Conservation (phyloP, 2,113 vertebrate species). For the Delphinus delphis region DNA sequence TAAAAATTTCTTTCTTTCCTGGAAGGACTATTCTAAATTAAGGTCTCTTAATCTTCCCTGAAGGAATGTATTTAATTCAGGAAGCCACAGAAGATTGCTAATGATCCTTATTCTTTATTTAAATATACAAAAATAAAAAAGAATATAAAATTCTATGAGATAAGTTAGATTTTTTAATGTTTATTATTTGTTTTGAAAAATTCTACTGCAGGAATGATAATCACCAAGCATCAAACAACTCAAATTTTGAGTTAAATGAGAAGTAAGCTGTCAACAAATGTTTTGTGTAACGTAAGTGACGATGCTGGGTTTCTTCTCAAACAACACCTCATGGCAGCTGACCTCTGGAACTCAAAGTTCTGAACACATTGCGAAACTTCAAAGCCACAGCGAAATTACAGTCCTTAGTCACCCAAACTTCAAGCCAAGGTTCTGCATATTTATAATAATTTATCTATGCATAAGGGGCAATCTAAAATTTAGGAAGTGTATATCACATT, state of each 20-base stretch:
- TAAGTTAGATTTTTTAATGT: background rate
- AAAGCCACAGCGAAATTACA: background rate
- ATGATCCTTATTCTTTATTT: slow-evolving; percentile 8
- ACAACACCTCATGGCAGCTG: background rate
- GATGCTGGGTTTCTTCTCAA: background rate
- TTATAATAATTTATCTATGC: background rate
- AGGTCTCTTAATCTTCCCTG: background rate
- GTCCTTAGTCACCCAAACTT: background rate
- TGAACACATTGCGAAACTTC: background rate
- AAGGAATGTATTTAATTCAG: background rate
- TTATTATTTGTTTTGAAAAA: background rate
- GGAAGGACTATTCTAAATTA: background rate
- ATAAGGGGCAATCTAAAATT: background rate
- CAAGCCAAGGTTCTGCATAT: background rate
- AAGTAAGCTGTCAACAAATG: background rate
- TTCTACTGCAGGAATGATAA: background rate
- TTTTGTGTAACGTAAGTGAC: background rate
- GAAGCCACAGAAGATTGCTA: background rate
- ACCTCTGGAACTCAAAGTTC: background rate
- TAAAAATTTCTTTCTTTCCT: background rate
- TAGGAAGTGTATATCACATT: background rate
- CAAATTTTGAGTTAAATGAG: background rate
- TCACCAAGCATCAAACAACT: background rate
- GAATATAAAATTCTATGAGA: background rate
- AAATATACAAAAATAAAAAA: slow-evolving; percentile 15